Percentiles rank a stretch among this genome's conserved stretches.
These are phyloP conservation scores for Passerculus sandwichensis DNA, from an alignment of 2,797 vertebrate species.

Conservation along the genomic window DNA sequence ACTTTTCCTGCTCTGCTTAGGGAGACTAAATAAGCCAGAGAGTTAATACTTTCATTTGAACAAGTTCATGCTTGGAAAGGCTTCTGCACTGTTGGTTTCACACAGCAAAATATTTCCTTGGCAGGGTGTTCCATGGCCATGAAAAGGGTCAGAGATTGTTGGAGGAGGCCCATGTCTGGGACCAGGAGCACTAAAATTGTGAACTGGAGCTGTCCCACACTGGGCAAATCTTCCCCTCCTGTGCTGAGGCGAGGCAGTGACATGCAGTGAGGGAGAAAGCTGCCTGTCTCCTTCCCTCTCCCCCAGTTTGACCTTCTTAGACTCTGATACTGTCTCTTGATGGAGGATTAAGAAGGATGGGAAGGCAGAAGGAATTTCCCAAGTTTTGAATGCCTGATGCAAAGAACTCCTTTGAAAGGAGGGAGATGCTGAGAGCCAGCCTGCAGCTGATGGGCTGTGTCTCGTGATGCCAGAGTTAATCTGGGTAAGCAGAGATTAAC, in stretches of 20 bases:
- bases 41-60: neutral
- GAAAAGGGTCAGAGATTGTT: neutral
- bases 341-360: constrained; percentile 9
- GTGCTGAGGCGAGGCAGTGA: neutral
- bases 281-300: neutral
- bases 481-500: constrained; percentile 22
- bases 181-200: neutral
- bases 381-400: neutral
- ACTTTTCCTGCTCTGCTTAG: neutral
- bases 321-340: neutral
- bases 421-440: neutral
- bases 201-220: neutral
- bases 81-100: neutral
- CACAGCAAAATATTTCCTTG: neutral
- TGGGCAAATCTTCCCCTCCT: neutral
- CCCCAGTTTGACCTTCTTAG: neutral
- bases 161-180: neutral
- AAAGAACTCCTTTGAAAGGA: neutral
- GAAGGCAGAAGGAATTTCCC: constrained; percentile 16
- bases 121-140: neutral
- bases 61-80: neutral
- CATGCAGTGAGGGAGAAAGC: neutral
- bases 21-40: neutral
- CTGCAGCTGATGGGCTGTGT: constrained; percentile 8
- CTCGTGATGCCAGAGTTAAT: constrained; percentile 26